Evolutionary conservation across 1,140 invertebrate genomes (phyloP), one percentile per base, ranked within the genome.

Genomic region (Agraylea sexmaculata): DNA sequence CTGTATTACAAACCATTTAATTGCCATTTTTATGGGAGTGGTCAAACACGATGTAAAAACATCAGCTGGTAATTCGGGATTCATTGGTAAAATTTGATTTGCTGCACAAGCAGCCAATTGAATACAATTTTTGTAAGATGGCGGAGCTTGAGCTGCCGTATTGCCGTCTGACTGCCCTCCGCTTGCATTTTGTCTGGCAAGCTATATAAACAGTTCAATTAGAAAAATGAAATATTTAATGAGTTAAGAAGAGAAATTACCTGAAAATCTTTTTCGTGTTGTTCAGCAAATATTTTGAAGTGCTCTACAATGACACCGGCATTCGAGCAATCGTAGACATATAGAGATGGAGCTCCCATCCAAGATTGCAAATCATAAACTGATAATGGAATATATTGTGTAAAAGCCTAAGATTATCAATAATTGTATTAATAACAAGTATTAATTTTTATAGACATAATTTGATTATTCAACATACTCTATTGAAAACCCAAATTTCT

Each of bases 401-500:
- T 97, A 61, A 92, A 98, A 41, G 79, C 88, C 80, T 93, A 27
- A 70, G 64, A 28, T 38, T 46, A 56, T 45, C 47, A 40, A 41
- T 13, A 40, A 18, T 34, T 10, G 40, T 43, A 45, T 20, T 23
- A 43, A 15, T 13, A 42, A 28, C 18, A 41, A 25, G 2, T 18
- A 19, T 36, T 36, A 21, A 40, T 13, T 18, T 11, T 31, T 8
- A 28, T 20, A 20, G 23, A 38, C 31, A n/a, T 29, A 35, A 25
- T 13, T 36, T 18, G 11, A 36, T 36, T 21, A 2, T 43, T 38
- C 20, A 16, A 41, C 62, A 62, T 58, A 90, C 87, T 64, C 85
- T 78, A 69, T 99, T 99, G 64, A 99, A 99, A 3, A 99, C 94
- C 96, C 96, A 99, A 54, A 99, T 94, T 76, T 99, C 95, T 10